Evolutionary conservation across 2,797 vertebrate species (phyloP).

Genomic region (Chaenodraco wilsoni): DNA sequence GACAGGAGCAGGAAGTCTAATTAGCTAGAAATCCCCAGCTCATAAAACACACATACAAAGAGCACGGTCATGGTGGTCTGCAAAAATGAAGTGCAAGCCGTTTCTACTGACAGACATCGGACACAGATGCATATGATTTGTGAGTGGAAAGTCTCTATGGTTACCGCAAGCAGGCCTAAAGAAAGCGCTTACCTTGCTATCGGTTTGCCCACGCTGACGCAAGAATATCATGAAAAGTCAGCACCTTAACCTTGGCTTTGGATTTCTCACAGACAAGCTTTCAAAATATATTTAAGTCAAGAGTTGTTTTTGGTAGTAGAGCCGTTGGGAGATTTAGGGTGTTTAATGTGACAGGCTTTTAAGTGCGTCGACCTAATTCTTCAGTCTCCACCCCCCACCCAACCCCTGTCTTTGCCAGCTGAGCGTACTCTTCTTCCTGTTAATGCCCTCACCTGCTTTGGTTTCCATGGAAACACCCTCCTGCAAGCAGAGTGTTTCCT

Average conservation of each 20-base stretch:
- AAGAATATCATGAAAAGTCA: slow-evolving; percentile 28
- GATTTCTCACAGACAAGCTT: slow-evolving; percentile 43
- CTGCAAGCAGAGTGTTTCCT: slow-evolving; percentile 72
- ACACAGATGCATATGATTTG: slow-evolving; percentile 26
- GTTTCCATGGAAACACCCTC: slow-evolving; percentile 77
- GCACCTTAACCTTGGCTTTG: slow-evolving; percentile 42
- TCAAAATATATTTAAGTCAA: slow-evolving; percentile 56
- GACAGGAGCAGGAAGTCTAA: slow-evolving; percentile 41
- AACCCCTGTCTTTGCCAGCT: slow-evolving; percentile 46
- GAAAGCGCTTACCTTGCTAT: slow-evolving; percentile 55
- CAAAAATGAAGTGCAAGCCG: slow-evolving; percentile 20
- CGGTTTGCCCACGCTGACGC: slow-evolving; percentile 24
- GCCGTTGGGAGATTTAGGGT: slow-evolving; percentile 6
- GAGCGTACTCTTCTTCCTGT: slow-evolving; percentile 68
- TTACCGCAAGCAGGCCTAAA: slow-evolving; percentile 12
- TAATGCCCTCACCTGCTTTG: slow-evolving; percentile 72
- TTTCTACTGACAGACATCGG: slow-evolving; percentile 33
- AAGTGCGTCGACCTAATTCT: slow-evolving; percentile 67
- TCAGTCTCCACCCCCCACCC: slow-evolving; percentile 30
- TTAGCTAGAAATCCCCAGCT: slow-evolving; percentile 41
- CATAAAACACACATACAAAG: slow-evolving; percentile 39
- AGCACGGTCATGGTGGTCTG: slow-evolving; percentile 52
- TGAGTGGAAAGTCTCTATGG: slow-evolving; percentile 37
- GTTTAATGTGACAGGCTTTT: slow-evolving; percentile 45
- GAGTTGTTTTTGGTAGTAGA: slow-evolving; percentile 29